Base-by-base conservation (phyloP, 2,888 invertebrate genomes). In the Cheilosia impressa region DNA sequence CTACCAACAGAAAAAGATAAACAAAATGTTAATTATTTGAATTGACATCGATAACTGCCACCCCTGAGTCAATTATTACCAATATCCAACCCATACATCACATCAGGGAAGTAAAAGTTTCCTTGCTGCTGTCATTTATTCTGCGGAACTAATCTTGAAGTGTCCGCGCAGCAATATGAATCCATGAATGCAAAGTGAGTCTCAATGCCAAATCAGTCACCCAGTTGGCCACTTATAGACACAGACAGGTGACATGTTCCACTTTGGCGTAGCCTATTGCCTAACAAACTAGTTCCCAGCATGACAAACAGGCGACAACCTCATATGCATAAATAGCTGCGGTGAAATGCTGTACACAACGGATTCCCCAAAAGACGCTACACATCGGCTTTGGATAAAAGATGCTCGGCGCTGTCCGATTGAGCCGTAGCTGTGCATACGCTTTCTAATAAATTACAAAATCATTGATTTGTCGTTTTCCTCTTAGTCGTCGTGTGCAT, bases 391-490 rank as follows among this genome's bases (percentile, higher is more conserved):
- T 71, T 43, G 27, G 52, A 53, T 45, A 38, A 72, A 76, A 22
- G 76, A 58, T 52, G 52, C 34, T 15, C 27, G 31, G 24, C 27
- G 41, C 43, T 57, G 19, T 47, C 41, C 13, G 38, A 38, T 4
- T 4, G 38, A 31, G 31, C 2, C 0, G 27, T 27, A 27, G 27
- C 27, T 27, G 5, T 27, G 27, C 9, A 38, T 38, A 13, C 10
- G 53, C 83, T 83, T 78, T 83, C 82, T 77, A 73, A 17, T 57
- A 60, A 62, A 57, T 50, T 57, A 60, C 38, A 17, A 78, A 83
- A 71, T 73, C 82, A 83, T 80, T 45, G 55, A 60, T 66, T 65
- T 38, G 4, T 38, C 38, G 38, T 38, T 13, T 4, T 38, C 1
- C 38, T 38, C 41, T 47, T 72, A 50, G 72, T 63, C 66, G 62